Base-by-base conservation (phyloP, 2,888 invertebrate species). In the Noctua comes region DNA sequence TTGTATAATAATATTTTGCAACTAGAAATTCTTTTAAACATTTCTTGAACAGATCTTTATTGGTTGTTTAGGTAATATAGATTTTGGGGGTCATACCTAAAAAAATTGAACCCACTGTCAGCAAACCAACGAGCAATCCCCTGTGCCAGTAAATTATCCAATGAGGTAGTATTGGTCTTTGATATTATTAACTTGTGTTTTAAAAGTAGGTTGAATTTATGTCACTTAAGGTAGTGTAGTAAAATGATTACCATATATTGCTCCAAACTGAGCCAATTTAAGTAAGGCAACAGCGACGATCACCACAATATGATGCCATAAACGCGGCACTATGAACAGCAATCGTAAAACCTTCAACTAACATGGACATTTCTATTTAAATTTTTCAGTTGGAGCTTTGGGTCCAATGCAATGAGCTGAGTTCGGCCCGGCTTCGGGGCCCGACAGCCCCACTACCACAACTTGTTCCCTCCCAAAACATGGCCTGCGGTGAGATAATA, bases 341-440 rank as follows among this genome's bases (percentile, higher is more conserved):
- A 46, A 13, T 27, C 8, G 1, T 16, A 18, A 51, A n/a, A 31
- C 4, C 16, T 36, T 57, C 0, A 13, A n/a, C 8, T 76, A 40
- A 72, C 57, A 46, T 36, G 2, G 18, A 0, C 4, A 51, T 79
- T 73, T 65, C 0, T 64, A 13, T 18, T 65, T 11, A 10, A n/a
- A 59, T 0, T 66, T 95, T 95, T 16, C 93, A 97, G 97, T 89
- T 97, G 93, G 96, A 96, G 74, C 93, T 97, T 0, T 97, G 97
- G 97, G 97, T 97, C 65, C 96, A 97, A 85, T 96, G 97, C 86
- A 97, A 97, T 86, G 97, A 97, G 69, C 80, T 97, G 11, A 97
- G 96, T 73, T 97, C 97, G 0, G 97, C 97, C 8, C 94, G 95
- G 68, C 93, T 97, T 2, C 93, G 97, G 27, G 93, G 91, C 0